Conservation (phyloP, 2,797 vertebrate genomes). For the Trachurus trachurus region DNA sequence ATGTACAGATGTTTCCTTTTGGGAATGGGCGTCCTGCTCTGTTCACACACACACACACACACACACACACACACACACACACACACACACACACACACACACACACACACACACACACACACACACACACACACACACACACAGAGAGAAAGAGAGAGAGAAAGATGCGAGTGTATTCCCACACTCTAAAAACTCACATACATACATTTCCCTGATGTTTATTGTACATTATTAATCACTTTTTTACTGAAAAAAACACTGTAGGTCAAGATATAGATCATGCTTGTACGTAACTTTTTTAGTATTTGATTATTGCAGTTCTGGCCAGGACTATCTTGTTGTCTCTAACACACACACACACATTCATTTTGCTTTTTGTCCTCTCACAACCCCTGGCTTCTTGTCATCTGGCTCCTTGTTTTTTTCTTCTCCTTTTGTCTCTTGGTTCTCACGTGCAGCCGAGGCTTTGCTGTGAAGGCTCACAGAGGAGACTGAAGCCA, state of each 20-base stretch:
- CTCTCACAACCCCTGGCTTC: slow-evolving; percentile 41
- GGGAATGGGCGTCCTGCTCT: slow-evolving; percentile 84
- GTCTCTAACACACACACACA: not conserved
- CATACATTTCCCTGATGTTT: not conserved
- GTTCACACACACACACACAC: slow-evolving; percentile 68
- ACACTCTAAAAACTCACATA: slow-evolving; percentile 36
- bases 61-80: slow-evolving; percentile 5
- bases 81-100: slow-evolving; percentile 9
- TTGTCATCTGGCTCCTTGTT: slow-evolving; percentile 30
- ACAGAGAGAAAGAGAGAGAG: slow-evolving; percentile 24
- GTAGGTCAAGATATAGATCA: slow-evolving; percentile 1
- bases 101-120: slow-evolving; percentile 70
- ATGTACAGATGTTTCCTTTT: slow-evolving; percentile 97
- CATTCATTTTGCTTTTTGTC: slow-evolving; percentile 10
- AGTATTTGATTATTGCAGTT: slow-evolving; percentile 3
- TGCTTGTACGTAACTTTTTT: not conserved
- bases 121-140: slow-evolving; percentile 61
- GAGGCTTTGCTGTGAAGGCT: slow-evolving; percentile 25
- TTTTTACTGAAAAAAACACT: slow-evolving; percentile 19
- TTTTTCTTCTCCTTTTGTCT: slow-evolving; percentile 29
- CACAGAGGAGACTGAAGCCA: slow-evolving; percentile 28
- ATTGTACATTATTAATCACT: slow-evolving; percentile 16
- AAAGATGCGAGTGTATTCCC: slow-evolving; percentile 43
- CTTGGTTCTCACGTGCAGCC: slow-evolving; percentile 45
- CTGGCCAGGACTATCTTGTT: slow-evolving; percentile 12